Percentiles rank a stretch among this genome's conserved stretches.
phyloP scores from a whole-genome alignment of 2,888 invertebrate species.

The Luperina testacea region DNA sequence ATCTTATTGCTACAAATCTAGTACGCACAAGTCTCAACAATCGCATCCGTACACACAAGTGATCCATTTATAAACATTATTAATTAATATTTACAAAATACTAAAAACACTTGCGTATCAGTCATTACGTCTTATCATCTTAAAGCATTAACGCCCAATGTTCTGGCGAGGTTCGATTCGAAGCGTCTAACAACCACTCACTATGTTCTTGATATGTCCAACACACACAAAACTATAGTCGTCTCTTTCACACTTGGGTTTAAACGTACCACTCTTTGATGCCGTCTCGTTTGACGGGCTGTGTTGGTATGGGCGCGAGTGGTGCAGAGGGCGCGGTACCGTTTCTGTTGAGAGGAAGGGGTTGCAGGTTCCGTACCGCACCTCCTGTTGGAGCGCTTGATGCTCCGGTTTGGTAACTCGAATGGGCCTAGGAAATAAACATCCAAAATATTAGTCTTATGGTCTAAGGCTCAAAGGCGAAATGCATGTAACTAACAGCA shows the following conservation, averaged over 20 bases:
- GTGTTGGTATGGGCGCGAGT: slow-evolving; percentile 88
- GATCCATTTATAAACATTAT: slow-evolving; percentile 78
- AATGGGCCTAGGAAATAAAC: slow-evolving; percentile 79
- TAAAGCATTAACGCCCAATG: slow-evolving; percentile 73
- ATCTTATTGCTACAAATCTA: slow-evolving; percentile 49
- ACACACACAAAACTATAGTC: slow-evolving; percentile 48
- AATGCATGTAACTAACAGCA: not conserved
- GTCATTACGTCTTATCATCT: slow-evolving; percentile 80
- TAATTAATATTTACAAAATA: slow-evolving; percentile 86
- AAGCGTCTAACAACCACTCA: slow-evolving; percentile 67
- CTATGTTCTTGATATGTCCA: slow-evolving; percentile 63
- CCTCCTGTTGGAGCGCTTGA: slow-evolving; percentile 87
- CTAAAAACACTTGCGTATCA: slow-evolving; percentile 87
- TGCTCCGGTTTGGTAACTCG: slow-evolving; percentile 85
- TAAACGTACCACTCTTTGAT: slow-evolving; percentile 99
- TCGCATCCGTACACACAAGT: slow-evolving; percentile 82
- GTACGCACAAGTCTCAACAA: slow-evolving; percentile 66
- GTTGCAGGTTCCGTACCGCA: slow-evolving; percentile 87
- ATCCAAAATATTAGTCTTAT: not conserved
- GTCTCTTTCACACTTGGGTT: slow-evolving; percentile 37
- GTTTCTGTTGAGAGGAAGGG: slow-evolving; percentile 82
- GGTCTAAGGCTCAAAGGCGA: not conserved
- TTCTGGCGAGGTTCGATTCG: slow-evolving; percentile 58
- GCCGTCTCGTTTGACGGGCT: slow-evolving; percentile 94
- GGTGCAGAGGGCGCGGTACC: slow-evolving; percentile 82